A percentile compares a stretch with the other conserved stretches of the same genome.
phyloP scores from a whole-genome alignment of 1,140 invertebrate species.

The Drosophila pseudoananassae region DNA sequence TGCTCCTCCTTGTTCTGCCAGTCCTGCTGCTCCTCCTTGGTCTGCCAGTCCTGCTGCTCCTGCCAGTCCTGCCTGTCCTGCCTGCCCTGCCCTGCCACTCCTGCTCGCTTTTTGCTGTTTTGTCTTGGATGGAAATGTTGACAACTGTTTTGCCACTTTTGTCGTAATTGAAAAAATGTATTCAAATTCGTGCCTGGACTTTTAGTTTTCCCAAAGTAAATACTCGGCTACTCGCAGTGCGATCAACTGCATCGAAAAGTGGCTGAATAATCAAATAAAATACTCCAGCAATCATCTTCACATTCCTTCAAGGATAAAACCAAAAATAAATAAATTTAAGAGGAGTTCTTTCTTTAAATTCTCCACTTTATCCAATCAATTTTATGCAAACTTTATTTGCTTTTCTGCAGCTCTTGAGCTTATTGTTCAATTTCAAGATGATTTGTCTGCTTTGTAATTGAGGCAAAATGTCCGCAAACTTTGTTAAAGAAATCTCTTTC shows the following conservation, averaged over 20 bases:
- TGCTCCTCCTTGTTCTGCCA: slow-evolving; percentile 1
- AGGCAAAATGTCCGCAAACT: slow-evolving; percentile 36
- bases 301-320: neutral
- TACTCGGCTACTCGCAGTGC: slow-evolving; percentile 5
- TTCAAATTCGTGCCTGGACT: slow-evolving; percentile 50
- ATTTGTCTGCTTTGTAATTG: slow-evolving; percentile 35
- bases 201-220: slow-evolving; percentile 15
- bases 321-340: neutral
- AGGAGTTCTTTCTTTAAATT: neutral
- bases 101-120: slow-evolving; percentile 71
- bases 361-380: slow-evolving; percentile 13
- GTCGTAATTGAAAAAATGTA: slow-evolving; percentile 77
- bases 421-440: slow-evolving; percentile 15
- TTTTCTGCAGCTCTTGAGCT: neutral
- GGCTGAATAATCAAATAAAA: slow-evolving; percentile 3
- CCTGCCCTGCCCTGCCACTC: slow-evolving; percentile 21
- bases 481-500: neutral
- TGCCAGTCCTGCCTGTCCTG: slow-evolving; percentile 5
- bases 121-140: slow-evolving; percentile 71
- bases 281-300: neutral
- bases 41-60: slow-evolving; percentile 5
- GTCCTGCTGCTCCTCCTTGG: slow-evolving; percentile 13
- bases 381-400: slow-evolving; percentile 28
- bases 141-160: slow-evolving; percentile 81
- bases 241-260: slow-evolving; percentile 2